phyloP scores from a whole-genome alignment of 2,113 vertebrate species.

The Tyto alba region DNA sequence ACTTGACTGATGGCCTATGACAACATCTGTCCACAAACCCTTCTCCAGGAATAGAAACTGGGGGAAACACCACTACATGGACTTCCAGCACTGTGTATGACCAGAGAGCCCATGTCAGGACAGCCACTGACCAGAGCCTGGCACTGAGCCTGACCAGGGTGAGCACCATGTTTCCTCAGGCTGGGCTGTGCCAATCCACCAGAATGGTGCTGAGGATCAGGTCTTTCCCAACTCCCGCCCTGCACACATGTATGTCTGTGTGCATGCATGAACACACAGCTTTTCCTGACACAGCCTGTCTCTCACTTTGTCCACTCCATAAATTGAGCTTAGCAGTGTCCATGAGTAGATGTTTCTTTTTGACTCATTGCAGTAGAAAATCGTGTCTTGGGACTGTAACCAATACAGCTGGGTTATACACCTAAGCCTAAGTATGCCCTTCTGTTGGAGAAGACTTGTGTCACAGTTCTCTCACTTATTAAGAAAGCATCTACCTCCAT shows the following conservation, averaged over 20 bases:
- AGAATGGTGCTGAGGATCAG: rapidly evolving
- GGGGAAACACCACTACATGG: rapidly evolving
- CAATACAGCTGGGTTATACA: neutral
- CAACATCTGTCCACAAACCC: neutral
- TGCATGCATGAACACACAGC: neutral
- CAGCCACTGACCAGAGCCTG: neutral
- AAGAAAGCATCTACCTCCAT: neutral
- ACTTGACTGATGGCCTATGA: neutral
- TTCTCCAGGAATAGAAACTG: neutral
- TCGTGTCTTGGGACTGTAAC: neutral
- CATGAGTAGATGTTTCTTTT: neutral
- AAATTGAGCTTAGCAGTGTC: neutral
- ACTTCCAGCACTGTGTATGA: rapidly evolving
- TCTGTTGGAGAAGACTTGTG: neutral
- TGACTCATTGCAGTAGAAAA: neutral
- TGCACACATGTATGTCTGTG: rapidly evolving
- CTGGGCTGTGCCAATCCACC: neutral
- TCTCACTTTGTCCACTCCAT: neutral
- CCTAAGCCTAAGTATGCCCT: neutral
- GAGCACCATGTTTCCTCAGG: neutral
- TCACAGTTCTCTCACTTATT: neutral
- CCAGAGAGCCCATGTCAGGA: neutral
- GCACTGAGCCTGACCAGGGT: neutral
- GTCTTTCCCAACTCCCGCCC: neutral
- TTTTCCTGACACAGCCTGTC: neutral